Conservation (phyloP, 2,888 invertebrate species). For the Pantelozetes paolii region DNA sequence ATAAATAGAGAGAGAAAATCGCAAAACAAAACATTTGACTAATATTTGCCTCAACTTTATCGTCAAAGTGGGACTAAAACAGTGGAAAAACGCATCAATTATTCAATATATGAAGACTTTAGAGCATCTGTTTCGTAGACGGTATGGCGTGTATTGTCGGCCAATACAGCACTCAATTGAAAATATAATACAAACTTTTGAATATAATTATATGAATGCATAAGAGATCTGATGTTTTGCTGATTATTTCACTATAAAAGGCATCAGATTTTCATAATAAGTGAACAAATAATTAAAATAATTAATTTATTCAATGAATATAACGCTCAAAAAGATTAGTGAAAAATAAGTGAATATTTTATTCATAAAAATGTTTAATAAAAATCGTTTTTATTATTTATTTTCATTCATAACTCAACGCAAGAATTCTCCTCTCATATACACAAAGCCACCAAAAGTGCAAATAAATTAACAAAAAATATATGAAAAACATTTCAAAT, state of each 20-base stretch:
- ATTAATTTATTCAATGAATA: conserved; percentile 33
- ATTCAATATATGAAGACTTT: conserved; percentile 2
- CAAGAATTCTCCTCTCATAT: too few species aligned
- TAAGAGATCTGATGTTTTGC: conserved; percentile 28
- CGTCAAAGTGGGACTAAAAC: not conserved
- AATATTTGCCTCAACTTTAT: not conserved
- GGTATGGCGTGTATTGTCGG: not conserved
- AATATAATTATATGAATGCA: not conserved
- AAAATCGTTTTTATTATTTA: not conserved
- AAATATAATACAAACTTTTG: conserved; percentile 20
- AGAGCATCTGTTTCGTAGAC: not conserved
- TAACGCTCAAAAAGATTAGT: conserved; percentile 9
- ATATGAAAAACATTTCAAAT: too few species aligned
- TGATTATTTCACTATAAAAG: conserved; percentile 18
- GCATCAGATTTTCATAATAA: conserved; percentile 1
- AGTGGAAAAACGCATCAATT: conserved; percentile 18
- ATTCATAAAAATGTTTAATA: not conserved
- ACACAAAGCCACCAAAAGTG: too few species aligned
- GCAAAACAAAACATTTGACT: not conserved
- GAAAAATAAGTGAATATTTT: conserved; percentile 26
- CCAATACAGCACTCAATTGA: conserved; percentile 5
- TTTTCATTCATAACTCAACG: not conserved
- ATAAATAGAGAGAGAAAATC: not conserved
- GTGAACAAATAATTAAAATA: conserved; percentile 26
- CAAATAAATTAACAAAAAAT: too few species aligned